A percentile compares a stretch with the other conserved stretches of the same genome.
These are phyloP conservation scores for Trachythela sp. DNA, from an alignment of 64 coral and sea anemone species.

Conservation along the genomic window DNA sequence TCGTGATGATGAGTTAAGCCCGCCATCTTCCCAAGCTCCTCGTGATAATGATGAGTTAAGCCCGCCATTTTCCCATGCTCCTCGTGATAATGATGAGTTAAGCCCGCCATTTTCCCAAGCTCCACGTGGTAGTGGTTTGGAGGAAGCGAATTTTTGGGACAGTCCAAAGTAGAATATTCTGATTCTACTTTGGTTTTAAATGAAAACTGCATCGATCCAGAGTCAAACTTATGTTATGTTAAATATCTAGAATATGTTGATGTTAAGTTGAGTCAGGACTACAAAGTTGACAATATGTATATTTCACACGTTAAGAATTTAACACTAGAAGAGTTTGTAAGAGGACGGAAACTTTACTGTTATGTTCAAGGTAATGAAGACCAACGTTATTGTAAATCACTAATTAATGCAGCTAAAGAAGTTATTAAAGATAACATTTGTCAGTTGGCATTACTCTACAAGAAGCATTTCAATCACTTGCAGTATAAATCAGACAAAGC, in stretches of 20 bases:
- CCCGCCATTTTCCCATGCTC: too few species aligned
- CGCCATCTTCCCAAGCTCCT: too few species aligned
- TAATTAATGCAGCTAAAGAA: constrained; percentile 38
- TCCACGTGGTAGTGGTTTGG: neutral
- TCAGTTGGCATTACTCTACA: constrained; percentile 25
- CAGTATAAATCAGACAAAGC: constrained; percentile 48
- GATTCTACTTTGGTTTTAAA: neutral
- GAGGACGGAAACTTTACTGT: constrained; percentile 25
- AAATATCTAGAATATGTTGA: constrained; percentile 32
- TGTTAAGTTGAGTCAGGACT: constrained; percentile 24
- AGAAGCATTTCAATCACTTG: constrained; percentile 21
- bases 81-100: too few species aligned
- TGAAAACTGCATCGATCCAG: neutral
- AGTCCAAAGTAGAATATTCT: constrained; percentile 1
- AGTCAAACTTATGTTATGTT: constrained; percentile 5
- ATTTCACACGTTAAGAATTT: constrained; percentile 45
- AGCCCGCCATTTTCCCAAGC: neutral
- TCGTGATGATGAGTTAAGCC: too few species aligned
- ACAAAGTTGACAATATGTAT: constrained; percentile 40
- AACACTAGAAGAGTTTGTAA: constrained; percentile 34
- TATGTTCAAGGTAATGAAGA: neutral
- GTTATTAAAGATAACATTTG: neutral
- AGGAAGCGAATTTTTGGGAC: neutral
- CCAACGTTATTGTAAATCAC: constrained; percentile 25
- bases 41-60: too few species aligned